phyloP scores from a whole-genome alignment of 2,888 invertebrate genomes.

The Tetranychus truncatus region DNA sequence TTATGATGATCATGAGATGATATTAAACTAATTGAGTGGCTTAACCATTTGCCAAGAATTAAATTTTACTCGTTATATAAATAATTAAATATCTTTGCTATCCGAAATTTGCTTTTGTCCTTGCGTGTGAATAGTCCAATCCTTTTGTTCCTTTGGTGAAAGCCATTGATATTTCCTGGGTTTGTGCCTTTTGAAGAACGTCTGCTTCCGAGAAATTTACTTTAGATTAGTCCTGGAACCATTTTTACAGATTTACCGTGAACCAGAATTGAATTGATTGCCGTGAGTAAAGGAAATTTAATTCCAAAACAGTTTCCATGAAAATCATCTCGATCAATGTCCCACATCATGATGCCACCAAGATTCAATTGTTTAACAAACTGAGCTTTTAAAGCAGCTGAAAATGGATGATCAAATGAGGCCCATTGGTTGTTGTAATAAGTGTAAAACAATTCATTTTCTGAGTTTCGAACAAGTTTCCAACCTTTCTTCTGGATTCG shows the following conservation, averaged over 20 bases:
- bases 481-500: neutral
- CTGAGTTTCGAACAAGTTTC: neutral
- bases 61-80: too few species aligned
- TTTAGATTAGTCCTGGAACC: neutral
- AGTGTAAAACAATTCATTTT: constrained; percentile 19
- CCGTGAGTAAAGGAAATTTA: constrained; percentile 18
- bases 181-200: neutral
- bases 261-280: constrained; percentile 12
- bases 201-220: neutral
- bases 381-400: constrained; percentile 30
- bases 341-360: constrained; percentile 59
- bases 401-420: constrained; percentile 24
- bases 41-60: too few species aligned
- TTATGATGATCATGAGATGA: too few species aligned
- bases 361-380: constrained; percentile 42
- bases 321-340: constrained; percentile 58
- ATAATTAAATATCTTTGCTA: neutral
- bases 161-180: too few species aligned
- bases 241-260: neutral
- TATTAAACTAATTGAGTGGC: too few species aligned
- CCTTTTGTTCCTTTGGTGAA: too few species aligned
- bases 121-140: neutral
- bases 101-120: neutral
- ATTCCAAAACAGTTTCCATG: constrained; percentile 29
- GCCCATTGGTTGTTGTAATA: constrained; percentile 26